Evolutionary conservation across 2,797 vertebrate species (phyloP), one percentile per base, ranked within the genome.

Genomic region (Denticeps clupeoides): DNA sequence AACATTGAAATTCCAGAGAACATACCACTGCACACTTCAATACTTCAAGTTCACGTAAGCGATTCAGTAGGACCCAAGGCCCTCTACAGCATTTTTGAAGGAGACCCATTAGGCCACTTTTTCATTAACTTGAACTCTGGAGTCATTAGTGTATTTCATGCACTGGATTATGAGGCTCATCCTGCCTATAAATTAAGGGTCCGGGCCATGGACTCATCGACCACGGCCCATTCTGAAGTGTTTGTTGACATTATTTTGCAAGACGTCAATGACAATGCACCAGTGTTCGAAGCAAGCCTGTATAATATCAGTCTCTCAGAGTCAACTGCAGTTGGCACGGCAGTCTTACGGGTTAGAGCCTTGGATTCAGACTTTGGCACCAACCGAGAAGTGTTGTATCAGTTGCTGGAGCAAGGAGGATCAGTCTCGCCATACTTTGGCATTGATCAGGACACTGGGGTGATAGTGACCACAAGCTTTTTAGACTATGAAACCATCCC

Each of bases 191-290:
- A 88, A 42, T 62, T 90, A 59, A 85, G 68, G 22, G 27, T 89
- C 37, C 73, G 82, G 52, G 87, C 87, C 11, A 85, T 83, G 4
- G 87, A 89, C 53, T 87, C 82, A 1, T 38, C 90, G 47, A 87
- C 80, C 0, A 87, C 87, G 1, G 72, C 73, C 0, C 83, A 83
- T 1, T 81, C 83, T 1, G 82, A 89, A 33, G 85, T 89, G 1
- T 88, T 87, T 61, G 82, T 85, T 8, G 88, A 90, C 55, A 68
- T 89, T n/a, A 70, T 89, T 40, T 73, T 90, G 43, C 83, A 82
- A 56, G 88, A 89, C 55, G 64, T 88, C 62, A 90, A 90, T 4
- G 88, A 90, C 56, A 89, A 87, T 51, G 47, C 74, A 51, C 87
- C 88, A 1, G 32, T 74, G 31, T 90, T 90, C 40, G 57, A 38